Evolutionary conservation across 2,113 vertebrate species (phyloP).

Genomic region (Malurus elegans): DNA sequence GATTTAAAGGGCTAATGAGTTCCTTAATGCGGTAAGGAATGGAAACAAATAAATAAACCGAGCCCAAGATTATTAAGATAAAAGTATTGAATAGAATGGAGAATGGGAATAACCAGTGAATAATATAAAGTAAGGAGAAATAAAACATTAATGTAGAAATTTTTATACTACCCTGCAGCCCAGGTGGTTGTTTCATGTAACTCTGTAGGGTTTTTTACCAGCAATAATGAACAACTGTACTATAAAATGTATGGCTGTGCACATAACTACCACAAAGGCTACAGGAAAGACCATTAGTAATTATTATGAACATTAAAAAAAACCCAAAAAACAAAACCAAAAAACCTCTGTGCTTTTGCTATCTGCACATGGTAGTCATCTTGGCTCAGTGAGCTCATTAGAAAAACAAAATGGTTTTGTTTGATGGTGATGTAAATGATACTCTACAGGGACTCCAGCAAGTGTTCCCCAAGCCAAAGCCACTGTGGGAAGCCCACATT

Average conservation of each 20-base stretch:
- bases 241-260: neutral
- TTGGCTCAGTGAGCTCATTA: constrained; percentile 36
- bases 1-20: neutral
- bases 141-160: neutral
- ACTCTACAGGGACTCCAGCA: neutral
- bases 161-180: neutral
- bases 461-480: neutral
- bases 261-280: neutral
- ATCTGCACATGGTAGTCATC: constrained; percentile 4
- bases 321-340: neutral
- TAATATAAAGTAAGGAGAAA: neutral
- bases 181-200: neutral
- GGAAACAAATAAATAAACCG: neutral
- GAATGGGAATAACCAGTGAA: neutral
- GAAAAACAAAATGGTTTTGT: constrained; percentile 36
- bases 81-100: neutral
- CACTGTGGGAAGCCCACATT: neutral
- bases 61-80: neutral
- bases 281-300: neutral
- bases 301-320: neutral
- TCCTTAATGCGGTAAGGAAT: neutral
- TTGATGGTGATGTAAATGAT: neutral
- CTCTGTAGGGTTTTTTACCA: neutral
- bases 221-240: neutral
- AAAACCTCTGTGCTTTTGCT: neutral